phyloP scores from a whole-genome alignment of 92 coral and sea anemone genomes.

The Pocillopora meandrina region DNA sequence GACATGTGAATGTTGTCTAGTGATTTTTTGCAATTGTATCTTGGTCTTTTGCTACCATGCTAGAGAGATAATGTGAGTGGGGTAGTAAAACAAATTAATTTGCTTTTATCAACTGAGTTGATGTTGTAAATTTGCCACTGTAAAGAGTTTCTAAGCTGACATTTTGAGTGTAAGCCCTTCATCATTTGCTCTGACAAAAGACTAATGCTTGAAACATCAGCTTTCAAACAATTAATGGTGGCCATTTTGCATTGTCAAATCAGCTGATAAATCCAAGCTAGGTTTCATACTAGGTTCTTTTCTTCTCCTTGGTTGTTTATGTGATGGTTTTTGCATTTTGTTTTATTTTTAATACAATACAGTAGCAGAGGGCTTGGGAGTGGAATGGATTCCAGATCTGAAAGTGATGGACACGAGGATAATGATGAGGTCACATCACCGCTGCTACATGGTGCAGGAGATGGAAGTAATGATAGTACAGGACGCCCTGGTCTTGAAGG shows the following conservation, averaged over 20 bases:
- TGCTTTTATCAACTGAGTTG: too few relatives aligned
- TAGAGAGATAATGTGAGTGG: too few relatives aligned
- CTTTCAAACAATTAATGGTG: too few relatives aligned
- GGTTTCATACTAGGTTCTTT: neutral
- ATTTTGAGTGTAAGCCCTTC: too few relatives aligned
- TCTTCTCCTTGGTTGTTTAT: neutral
- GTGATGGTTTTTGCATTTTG: neutral
- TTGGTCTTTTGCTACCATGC: too few relatives aligned
- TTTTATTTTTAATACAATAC: slow-evolving; percentile 8
- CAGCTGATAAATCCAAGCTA: too few relatives aligned
- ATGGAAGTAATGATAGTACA: slow-evolving; percentile 63
- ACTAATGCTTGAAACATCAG: too few relatives aligned
- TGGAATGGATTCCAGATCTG: slow-evolving; percentile 89
- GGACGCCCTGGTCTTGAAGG: slow-evolving; percentile 90
- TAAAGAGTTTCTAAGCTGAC: too few relatives aligned
- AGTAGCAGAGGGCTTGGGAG: slow-evolving; percentile 86
- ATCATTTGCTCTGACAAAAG: too few relatives aligned
- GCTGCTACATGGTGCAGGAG: slow-evolving; percentile 60
- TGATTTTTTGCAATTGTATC: neutral
- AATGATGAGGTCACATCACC: slow-evolving; percentile 25
- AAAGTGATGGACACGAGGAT: slow-evolving; percentile 54
- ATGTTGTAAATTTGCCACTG: too few relatives aligned
- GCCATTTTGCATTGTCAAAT: too few relatives aligned
- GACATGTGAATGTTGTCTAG: neutral
- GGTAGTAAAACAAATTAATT: too few relatives aligned